These are phyloP conservation scores for Trichonephila inaurata DNA, from an alignment of 1,140 invertebrate species.

Conservation along the genomic window DNA sequence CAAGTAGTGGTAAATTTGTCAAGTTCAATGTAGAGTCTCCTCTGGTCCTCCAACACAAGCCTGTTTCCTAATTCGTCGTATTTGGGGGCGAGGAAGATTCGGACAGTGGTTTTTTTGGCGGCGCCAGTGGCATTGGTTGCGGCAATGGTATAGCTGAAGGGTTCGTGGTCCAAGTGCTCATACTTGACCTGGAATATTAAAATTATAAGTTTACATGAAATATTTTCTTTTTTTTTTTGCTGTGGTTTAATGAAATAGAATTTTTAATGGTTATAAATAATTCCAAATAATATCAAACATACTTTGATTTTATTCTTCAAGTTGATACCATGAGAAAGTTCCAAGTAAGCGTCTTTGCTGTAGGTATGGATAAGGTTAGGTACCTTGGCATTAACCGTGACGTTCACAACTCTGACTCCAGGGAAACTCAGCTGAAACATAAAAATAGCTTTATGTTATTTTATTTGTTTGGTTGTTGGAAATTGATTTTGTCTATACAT, in stretches of 20 bases:
- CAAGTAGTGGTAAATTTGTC: conserved; percentile 63
- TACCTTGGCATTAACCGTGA: conserved; percentile 62
- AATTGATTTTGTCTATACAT: too few relatives aligned
- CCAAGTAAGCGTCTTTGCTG: conserved; percentile 58
- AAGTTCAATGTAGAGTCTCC: conserved; percentile 78
- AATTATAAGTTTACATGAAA: neutral
- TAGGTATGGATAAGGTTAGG: conserved; percentile 64
- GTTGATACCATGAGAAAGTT: conserved; percentile 70
- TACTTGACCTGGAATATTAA: conserved; percentile 58
- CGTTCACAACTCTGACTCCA: conserved; percentile 43
- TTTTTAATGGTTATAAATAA: neutral
- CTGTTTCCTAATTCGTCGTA: conserved; percentile 70
- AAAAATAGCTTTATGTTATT: neutral
- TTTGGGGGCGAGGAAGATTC: conserved; percentile 73
- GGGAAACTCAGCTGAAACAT: conserved; percentile 29
- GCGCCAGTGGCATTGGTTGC: conserved; percentile 83
- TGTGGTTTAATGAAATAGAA: too few relatives aligned
- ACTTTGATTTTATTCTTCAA: conserved; percentile 64
- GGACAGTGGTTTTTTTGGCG: conserved; percentile 76
- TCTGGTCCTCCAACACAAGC: conserved; percentile 56
- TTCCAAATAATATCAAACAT: neutral
- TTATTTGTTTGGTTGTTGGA: too few relatives aligned
- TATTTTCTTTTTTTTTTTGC: neutral
- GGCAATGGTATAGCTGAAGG: conserved; percentile 52
- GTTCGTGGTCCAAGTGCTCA: conserved; percentile 77